phyloP scores from a whole-genome alignment of 1,140 invertebrate species.

The Rhopalosiphum padi region DNA sequence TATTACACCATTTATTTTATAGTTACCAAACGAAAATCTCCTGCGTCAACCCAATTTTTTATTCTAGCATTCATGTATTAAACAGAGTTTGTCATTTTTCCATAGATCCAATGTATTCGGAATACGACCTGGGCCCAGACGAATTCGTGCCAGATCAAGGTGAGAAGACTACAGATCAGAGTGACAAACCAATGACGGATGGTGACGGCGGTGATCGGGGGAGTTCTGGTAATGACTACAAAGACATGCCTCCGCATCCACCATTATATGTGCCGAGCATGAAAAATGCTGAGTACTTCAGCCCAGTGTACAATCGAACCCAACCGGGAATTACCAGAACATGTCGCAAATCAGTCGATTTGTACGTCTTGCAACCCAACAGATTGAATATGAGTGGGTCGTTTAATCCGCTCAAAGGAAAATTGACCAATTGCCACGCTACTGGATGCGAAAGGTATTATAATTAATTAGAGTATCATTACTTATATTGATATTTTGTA shows the following conservation, averaged over 20 bases:
- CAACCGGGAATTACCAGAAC: slow-evolving; percentile 67
- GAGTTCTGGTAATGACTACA: slow-evolving; percentile 35
- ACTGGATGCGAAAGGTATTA: slow-evolving; percentile 86
- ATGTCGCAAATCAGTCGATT: slow-evolving; percentile 86
- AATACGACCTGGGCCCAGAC: slow-evolving; percentile 23
- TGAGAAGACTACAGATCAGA: slow-evolving; percentile 61
- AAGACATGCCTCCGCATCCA: slow-evolving; percentile 61
- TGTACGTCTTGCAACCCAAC: slow-evolving; percentile 84
- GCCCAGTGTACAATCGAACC: slow-evolving; percentile 59
- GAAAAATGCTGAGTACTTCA: slow-evolving; percentile 63
- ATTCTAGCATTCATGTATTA: not conserved
- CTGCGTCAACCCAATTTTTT: not conserved
- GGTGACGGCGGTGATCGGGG: slow-evolving; percentile 62
- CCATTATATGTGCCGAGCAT: slow-evolving; percentile 63
- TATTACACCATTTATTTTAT: not conserved
- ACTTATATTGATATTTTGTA: no score
- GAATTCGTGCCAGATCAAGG: slow-evolving; percentile 62
- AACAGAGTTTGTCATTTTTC: not conserved
- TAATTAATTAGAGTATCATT: not conserved
- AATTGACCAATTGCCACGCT: slow-evolving; percentile 87
- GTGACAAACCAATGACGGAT: slow-evolving; percentile 61
- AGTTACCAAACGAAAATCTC: not conserved
- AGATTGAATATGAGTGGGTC: slow-evolving; percentile 78
- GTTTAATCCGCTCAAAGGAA: slow-evolving; percentile 82
- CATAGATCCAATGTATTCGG: slow-evolving; percentile 30